Base-by-base conservation (phyloP, 2,797 vertebrate genomes). In the Tympanoctomys barrerae region DNA sequence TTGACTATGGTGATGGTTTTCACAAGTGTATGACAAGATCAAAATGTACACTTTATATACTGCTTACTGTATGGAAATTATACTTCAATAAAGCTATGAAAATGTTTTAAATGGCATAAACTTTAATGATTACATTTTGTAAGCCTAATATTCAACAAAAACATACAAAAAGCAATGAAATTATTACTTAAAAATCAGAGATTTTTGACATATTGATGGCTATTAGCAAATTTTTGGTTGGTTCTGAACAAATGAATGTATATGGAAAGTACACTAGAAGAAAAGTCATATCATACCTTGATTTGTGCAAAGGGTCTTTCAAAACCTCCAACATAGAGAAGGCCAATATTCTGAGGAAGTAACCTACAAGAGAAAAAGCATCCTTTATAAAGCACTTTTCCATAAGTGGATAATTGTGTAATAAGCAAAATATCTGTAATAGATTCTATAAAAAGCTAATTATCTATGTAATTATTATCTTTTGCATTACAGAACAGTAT, bases 231-330 rank as follows among this genome's bases (percentile, higher is more conserved):
- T 57, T 49, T 95, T 87, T 78, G 70, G 82, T 91, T 75, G 42
- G 52, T 88, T 79, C 19, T 90, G 57, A 52, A 95, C 7, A 95
- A 97, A n/a, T 57, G 83, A 98, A 93, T 16, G 61, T 36, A 31
- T 52, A 97, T 82, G 89, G 46, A 96, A 93, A 89, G 64, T 73
- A 93, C 8, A 83, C 19, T 75, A 54, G 78, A 97, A 33, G 57
- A 97, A 82, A 96, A 95, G 92, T 49, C 1, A 1, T 49, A 49
- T 98, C 99, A 93, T 99, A 99, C 99, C 99, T 99, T 99, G 99
- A 99, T 99, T 98, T 99, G 99, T 92, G 99, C 99, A 99, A 99
- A 99, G 97, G 99, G 99, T 98, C 98, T 99, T 97, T 99, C 99
- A 96, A 99, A 99, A 98, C 98, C 99, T 98, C 99, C 99, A 97